These are phyloP conservation scores for Procambarus clarkii DNA, from an alignment of 1,140 invertebrate species.

Conservation along the genomic window DNA sequence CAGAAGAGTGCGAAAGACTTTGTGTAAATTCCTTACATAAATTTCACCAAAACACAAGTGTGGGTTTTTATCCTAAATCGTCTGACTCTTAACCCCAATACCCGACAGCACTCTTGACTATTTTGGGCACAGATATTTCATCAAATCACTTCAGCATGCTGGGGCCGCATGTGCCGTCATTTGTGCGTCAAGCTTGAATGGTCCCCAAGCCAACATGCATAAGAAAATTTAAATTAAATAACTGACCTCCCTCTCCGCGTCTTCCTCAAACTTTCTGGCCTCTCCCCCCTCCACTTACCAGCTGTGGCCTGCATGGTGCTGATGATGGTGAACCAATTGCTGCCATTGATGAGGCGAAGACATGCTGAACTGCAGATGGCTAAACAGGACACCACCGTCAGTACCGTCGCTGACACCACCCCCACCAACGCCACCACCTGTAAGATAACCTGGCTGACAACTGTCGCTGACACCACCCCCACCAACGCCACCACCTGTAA, in stretches of 20 bases:
- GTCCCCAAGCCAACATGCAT: not conserved
- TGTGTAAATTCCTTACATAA: too few species aligned
- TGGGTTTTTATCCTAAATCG: too few species aligned
- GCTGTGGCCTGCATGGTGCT: constrained; percentile 21
- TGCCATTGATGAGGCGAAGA: constrained; percentile 8
- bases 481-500: not conserved
- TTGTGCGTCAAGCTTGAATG: too few species aligned
- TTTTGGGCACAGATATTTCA: too few species aligned
- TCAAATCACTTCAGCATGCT: too few species aligned
- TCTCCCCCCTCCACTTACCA: not conserved
- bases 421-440: constrained; percentile 27
- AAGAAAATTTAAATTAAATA: not conserved
- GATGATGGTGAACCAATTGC: constrained; percentile 43
- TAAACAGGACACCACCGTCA: not conserved
- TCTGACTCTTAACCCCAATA: too few species aligned
- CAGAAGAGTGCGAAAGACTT: not conserved
- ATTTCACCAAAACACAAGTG: too few species aligned
- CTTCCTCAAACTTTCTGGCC: too few species aligned
- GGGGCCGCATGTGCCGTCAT: too few species aligned
- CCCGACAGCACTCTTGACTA: too few species aligned
- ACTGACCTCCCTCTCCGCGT: not conserved
- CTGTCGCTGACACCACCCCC: not conserved
- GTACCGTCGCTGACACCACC: constrained; percentile 22
- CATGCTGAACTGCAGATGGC: constrained; percentile 21
- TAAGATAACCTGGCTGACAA: too few species aligned